Base-by-base conservation (phyloP, 2,113 vertebrate genomes). In the Cryptomyrus ogoouensis region DNA sequence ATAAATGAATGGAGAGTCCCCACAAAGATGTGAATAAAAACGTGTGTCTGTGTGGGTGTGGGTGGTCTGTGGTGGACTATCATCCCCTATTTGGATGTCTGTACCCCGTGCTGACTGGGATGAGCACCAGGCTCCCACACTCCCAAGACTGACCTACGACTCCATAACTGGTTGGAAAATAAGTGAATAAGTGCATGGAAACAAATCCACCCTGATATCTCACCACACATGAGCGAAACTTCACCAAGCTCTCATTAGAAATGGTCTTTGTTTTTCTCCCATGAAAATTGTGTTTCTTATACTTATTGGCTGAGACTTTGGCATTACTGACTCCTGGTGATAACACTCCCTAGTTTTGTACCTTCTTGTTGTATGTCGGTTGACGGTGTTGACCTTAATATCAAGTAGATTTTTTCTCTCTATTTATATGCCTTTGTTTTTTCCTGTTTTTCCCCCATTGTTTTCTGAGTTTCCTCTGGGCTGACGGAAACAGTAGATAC, bases 381-480 rank as follows among this genome's bases (percentile, higher is more conserved):
- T 19, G 83, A 90, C 85, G 70, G 77, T 52, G 91, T 56, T 84
- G 88, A 91, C 90, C 87, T 31, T 66, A 90, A 86, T 90, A 89
- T 52, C 35, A 91, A 93, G 90, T 89, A 90, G 90, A 90, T 90
- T 93, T 94, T 90, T 92, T 91, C 91, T 88, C 94, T 94, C 90
- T 91, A 90, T 90, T 88, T 90, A 92, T 91, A 31, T 86, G 83
- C 90, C 89, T 91, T 90, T 92, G 87, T 58, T 21, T 89, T 66
- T 50, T 39, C 52, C 74, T 85, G 90, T 92, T 56, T 77, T 19
- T 93, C 91, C 92, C 90, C 93, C 17, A 66, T 91, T 91, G 89
- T 93, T 93, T 93, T 92, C 24, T 31, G 77, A 19, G 74, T 88
- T 90, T 91, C 90, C 90, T 90, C 31, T 88, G 50, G 85, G 42